These are phyloP conservation scores for Pseudoatta argentina DNA, from an alignment of 1,140 invertebrate genomes.

Conservation along the genomic window DNA sequence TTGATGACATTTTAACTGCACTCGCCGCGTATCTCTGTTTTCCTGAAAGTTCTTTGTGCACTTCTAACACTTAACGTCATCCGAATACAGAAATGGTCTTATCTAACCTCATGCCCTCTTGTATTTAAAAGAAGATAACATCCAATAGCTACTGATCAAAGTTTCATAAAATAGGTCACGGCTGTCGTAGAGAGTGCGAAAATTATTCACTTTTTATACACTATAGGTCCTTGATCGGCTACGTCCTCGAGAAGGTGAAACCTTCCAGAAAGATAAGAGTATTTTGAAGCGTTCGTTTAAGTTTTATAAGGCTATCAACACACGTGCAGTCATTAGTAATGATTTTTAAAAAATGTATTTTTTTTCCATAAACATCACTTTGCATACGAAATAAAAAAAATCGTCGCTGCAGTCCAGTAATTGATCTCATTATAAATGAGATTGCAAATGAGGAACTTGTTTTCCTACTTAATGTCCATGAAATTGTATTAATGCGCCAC, in stretches of 20 bases:
- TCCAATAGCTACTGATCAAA: constrained; percentile 69
- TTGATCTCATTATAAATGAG: constrained; percentile 47
- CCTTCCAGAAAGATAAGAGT: background rate
- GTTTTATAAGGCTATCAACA: background rate
- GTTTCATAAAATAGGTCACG: constrained; percentile 75
- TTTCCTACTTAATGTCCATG: constrained; percentile 79
- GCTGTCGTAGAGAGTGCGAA: constrained; percentile 48
- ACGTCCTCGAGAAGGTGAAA: background rate
- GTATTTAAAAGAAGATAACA: constrained; percentile 74
- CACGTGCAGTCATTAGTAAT: background rate
- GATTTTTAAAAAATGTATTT: background rate
- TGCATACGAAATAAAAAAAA: constrained; percentile 32
- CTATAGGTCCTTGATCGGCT: background rate
- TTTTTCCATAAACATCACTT: constrained; percentile 16
- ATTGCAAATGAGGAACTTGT: constrained; percentile 76
- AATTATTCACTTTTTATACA: constrained; percentile 17
- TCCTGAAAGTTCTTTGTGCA: constrained; percentile 35
- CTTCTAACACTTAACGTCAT: constrained; percentile 26
- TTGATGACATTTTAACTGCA: background rate
- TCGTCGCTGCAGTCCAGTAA: background rate
- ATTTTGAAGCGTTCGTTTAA: background rate
- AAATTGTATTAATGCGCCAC: constrained; percentile 69
- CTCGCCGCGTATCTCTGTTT: constrained; percentile 27
- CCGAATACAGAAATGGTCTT: constrained; percentile 70
- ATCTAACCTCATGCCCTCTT: constrained; percentile 74